phyloP scores from a whole-genome alignment of 1,140 invertebrate genomes.

The Doryteuthis pealeii region DNA sequence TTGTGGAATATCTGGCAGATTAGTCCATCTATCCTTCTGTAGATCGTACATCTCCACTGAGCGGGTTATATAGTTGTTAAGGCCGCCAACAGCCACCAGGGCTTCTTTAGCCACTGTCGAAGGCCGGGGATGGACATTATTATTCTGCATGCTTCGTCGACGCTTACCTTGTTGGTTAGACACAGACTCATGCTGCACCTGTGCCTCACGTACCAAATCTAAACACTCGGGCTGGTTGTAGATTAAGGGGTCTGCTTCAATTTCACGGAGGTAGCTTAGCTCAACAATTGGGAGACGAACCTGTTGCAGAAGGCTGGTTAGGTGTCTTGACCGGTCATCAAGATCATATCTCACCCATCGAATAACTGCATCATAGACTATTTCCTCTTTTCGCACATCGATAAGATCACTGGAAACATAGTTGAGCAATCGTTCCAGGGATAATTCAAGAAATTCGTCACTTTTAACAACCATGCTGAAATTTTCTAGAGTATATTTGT shows the following conservation, averaged over 20 bases:
- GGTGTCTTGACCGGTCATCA: conserved; percentile 48
- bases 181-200: conserved; percentile 45
- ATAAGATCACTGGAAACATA: conserved; percentile 56
- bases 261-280: conserved; percentile 39
- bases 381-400: conserved; percentile 58
- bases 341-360: conserved; percentile 58
- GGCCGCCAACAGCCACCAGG: conserved; percentile 50
- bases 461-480: conserved; percentile 55
- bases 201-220: conserved; percentile 47
- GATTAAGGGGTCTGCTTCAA: conserved; percentile 48
- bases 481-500: conserved; percentile 56
- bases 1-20: conserved; percentile 49
- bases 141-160: conserved; percentile 50
- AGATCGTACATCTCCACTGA: conserved; percentile 56
- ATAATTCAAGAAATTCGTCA: conserved; percentile 57
- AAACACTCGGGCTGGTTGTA: conserved; percentile 46
- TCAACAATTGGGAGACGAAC: conserved; percentile 52
- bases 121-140: conserved; percentile 46
- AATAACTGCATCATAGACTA: conserved; percentile 59
- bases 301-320: conserved; percentile 49
- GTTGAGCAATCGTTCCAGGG: conserved; percentile 46
- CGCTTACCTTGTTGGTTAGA: conserved; percentile 47
- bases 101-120: conserved; percentile 59
- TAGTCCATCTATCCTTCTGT: conserved; percentile 52
- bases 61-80: conserved; percentile 40